These are phyloP conservation scores for Pelobates cultripes DNA, from an alignment of 2,797 vertebrate species.

Conservation along the genomic window DNA sequence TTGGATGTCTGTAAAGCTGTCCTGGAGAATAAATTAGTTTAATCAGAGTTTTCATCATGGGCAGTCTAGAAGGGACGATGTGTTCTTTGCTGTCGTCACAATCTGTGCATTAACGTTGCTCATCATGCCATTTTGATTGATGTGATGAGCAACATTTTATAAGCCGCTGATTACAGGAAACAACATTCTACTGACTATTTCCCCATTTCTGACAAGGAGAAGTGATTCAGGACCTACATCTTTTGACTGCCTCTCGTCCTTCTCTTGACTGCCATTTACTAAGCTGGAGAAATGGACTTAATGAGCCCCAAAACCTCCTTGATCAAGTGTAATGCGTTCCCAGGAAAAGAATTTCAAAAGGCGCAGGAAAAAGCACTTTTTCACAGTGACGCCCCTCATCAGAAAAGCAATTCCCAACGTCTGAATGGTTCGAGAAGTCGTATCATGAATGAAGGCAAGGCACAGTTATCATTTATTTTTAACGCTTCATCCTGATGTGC, in stretches of 20 bases:
- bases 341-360: background rate
- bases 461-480: conserved; percentile 47
- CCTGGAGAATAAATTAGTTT: too few species aligned
- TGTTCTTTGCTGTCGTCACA: too few species aligned
- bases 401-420: background rate
- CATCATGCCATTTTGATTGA: too few species aligned
- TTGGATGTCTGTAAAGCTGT: too few species aligned
- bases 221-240: background rate
- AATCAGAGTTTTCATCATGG: too few species aligned
- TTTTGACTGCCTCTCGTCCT: background rate
- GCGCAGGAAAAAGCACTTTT: background rate
- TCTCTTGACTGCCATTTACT: background rate
- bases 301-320: conserved; percentile 1
- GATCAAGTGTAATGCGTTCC: conserved; percentile 8
- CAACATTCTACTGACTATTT: background rate
- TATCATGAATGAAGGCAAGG: background rate
- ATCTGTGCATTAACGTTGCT: too few species aligned
- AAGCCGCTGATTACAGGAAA: background rate
- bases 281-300: conserved; percentile 6
- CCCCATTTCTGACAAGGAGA: background rate
- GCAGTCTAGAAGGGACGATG: too few species aligned
- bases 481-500: conserved; percentile 63
- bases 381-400: conserved; percentile 1
- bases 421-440: background rate
- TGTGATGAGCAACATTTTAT: background rate